Evolutionary conservation across 2,113 vertebrate genomes (phyloP), one percentile per base, ranked within the genome.

Genomic region (Campylomormyrus numenius): DNA sequence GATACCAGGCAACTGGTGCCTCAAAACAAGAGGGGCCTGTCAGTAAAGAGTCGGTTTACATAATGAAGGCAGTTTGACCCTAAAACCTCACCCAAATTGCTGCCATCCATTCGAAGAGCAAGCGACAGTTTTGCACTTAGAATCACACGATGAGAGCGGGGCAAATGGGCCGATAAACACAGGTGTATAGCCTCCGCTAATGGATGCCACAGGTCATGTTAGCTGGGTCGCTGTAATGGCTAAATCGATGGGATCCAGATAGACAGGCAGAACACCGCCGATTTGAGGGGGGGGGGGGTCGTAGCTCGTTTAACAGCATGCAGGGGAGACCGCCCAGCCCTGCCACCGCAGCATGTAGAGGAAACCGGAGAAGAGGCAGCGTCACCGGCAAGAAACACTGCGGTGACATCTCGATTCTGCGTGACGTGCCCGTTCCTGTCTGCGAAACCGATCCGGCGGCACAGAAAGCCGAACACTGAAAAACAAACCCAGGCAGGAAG

Each of bases 371-470:
- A 89, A 27, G 66, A 52, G 19, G 49, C 88, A 48, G 89, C 92
- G 83, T 89, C 92, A 91, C 80, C 84, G 89, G 86, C 90, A 93
- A 93, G 93, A 94, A 92, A 93, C 93, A 90, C 93, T 92, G 90
- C 92, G 91, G 93, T 94, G 94, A 95, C 93, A 92, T 93, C 92
- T 87, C 92, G 90, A 91, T 93, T 92, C 86, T 92, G 90, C 92
- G 88, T 56, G 53, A 91, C 90, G 91, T 89, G 89, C 91, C 90
- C 91, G 77, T 91, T 92, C 93, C 90, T 92, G 91, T 46, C 35
- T 31, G 70, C 90, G 90, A 93, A 93, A 93, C 88, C 4, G 15
- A 77, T 77, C 11, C 70, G 17, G 31, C 5, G 24, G 21, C 8
- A 10, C 39, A 85, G 83, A 48, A 48, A 46, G 83, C 83, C 3